Base-by-base conservation (phyloP, 2,888 invertebrate genomes). In the Drosophila mimica region DNA sequence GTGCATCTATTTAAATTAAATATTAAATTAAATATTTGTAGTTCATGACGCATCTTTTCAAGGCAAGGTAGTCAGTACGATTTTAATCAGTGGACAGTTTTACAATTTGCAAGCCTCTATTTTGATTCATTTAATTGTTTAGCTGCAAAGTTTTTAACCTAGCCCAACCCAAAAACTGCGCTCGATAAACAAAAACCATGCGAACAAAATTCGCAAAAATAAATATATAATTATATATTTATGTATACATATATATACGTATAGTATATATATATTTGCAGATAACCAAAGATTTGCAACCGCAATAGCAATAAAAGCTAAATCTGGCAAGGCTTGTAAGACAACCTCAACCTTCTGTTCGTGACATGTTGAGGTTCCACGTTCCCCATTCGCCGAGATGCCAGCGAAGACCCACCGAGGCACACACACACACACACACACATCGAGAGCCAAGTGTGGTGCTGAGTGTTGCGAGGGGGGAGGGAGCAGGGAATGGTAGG, bases 291-390 rank as follows among this genome's bases (percentile, higher is more conserved):
- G 65, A 74, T 74, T 74, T 53, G 65, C 62, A 65, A 28, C 48
- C 59, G 30, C 43, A 56, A 64, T 58, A 49, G 49, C 62, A 56
- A 63, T 38, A 51, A 59, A 62, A 60, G 49, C 31, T 31, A 28
- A 52, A 52, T 46, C 57, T 38, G 34, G 63, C 62, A 69, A 53
- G 51, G 68, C 76, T 83, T 81, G 83, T 81, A 78, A 88, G 76
- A 76, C 89, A 85, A 85, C 79, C 86, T 85, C 86, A 86, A 86
- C 86, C 86, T 86, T 86, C 88, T 85, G 79, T 69, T 86, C 76
- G 87, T 88, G 88, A 85, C 88, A 84, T 69, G 80, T 73, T 87
- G 79, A 71, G 74, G 77, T 70, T 82, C 71, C 88, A 85, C 77
- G 72, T 70, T 82, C 70, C 86, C 69, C 69, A 58, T 63, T 73